Evolutionary conservation across 2,797 vertebrate species (phyloP).

Genomic region (Periparus ater): DNA sequence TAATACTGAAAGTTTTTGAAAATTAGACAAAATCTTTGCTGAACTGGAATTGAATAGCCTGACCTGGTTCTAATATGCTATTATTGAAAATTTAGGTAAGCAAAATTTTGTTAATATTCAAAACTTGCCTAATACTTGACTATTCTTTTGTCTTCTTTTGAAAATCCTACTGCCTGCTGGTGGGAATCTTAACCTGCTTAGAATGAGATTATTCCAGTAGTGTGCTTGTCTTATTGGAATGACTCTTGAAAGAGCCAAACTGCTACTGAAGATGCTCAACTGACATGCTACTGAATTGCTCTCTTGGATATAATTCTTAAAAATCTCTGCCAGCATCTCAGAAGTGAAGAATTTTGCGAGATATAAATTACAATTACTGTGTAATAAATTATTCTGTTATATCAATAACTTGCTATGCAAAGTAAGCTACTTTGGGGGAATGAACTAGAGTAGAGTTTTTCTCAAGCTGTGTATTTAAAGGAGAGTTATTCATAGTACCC

Average conservation of each 20-base stretch:
- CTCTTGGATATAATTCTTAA: neutral
- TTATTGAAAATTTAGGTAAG: constrained; percentile 39
- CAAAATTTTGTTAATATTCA: neutral
- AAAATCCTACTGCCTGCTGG: constrained; percentile 12
- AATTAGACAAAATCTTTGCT: constrained; percentile 46
- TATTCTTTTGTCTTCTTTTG: neutral
- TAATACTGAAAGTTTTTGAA: constrained; percentile 11
- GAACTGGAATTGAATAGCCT: constrained; percentile 21
- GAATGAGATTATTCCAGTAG: neutral
- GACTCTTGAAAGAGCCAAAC: neutral
- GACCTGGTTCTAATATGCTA: constrained; percentile 21
- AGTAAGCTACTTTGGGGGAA: neutral
- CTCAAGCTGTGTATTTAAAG: neutral
- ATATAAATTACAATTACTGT: neutral
- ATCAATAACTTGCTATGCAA: neutral
- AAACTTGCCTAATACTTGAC: constrained; percentile 16
- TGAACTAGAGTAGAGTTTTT: neutral
- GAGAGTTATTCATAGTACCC: neutral
- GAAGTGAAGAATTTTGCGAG: constrained; percentile 5
- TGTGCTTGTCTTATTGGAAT: constrained; percentile 14
- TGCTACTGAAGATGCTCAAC: neutral
- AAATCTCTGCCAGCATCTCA: neutral
- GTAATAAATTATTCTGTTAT: neutral
- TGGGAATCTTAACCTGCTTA: neutral
- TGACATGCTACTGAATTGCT: neutral